These are phyloP conservation scores for Eupleurogrammus muticus DNA, from an alignment of 2,797 vertebrate genomes.

Conservation along the genomic window DNA sequence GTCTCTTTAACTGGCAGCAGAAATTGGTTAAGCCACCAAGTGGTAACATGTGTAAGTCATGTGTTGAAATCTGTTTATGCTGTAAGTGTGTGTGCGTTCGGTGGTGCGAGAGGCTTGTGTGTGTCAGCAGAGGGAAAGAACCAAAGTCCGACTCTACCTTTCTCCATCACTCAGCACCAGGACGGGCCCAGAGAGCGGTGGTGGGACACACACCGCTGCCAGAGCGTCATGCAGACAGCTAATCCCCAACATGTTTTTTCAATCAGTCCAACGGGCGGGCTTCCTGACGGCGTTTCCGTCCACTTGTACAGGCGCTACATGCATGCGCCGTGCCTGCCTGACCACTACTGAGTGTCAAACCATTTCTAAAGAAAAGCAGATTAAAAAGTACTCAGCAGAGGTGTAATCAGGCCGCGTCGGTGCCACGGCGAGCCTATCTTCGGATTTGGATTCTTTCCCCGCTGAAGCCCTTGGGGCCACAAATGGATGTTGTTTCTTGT, in stretches of 20 bases:
- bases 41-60: not conserved
- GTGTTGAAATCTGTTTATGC: conserved; percentile 22
- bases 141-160: conserved; percentile 38
- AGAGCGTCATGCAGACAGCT: conserved; percentile 45
- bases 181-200: conserved; percentile 19
- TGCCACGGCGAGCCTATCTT: conserved; percentile 39
- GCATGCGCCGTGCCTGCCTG: conserved; percentile 56
- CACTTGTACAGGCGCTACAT: conserved; percentile 51
- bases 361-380: conserved; percentile 53
- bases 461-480: conserved; percentile 44
- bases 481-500: conserved; percentile 28
- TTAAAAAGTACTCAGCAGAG: conserved; percentile 47
- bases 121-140: conserved; percentile 18
- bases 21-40: conserved; percentile 13
- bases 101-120: conserved; percentile 8
- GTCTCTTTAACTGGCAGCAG: conserved; percentile 24
- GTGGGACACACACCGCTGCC: conserved; percentile 16
- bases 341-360: conserved; percentile 64
- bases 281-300: conserved; percentile 63
- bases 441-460: conserved; percentile 31
- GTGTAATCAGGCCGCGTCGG: conserved; percentile 32
- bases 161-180: conserved; percentile 44
- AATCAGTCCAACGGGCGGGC: conserved; percentile 66
- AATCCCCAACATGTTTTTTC: conserved; percentile 79
- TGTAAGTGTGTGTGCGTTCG: conserved; percentile 5